Evolutionary conservation across 2,113 vertebrate genomes (phyloP).

Genomic region (Hemichromis elongatus): DNA sequence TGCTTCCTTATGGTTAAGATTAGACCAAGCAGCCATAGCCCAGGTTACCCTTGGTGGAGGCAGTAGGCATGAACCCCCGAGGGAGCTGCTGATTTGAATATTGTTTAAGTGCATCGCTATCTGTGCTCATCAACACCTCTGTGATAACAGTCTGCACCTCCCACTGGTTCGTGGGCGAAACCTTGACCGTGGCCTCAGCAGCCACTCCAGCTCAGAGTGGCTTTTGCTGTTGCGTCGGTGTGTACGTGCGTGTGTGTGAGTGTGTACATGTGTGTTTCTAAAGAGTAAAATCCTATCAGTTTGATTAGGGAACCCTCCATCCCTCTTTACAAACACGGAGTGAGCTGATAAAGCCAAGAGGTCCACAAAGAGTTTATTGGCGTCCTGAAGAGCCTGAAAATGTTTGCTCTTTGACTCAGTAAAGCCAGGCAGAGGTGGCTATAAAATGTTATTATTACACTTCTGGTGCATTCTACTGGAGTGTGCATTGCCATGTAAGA

Average conservation of each 20-base stretch:
- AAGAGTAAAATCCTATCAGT: slow-evolving; percentile 24
- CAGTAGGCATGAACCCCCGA: neutral
- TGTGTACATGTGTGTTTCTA: neutral
- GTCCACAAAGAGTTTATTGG: slow-evolving; percentile 52
- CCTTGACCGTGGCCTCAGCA: slow-evolving; percentile 33
- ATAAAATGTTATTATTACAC: neutral
- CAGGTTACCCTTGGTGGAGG: neutral
- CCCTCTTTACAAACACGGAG: slow-evolving; percentile 71
- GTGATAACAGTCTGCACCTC: neutral
- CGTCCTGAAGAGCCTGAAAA: slow-evolving; percentile 18
- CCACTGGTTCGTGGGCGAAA: neutral
- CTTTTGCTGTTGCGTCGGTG: neutral
- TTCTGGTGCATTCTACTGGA: neutral
- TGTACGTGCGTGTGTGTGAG: neutral
- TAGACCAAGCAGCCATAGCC: fast-evolving
- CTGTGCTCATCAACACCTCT: neutral
- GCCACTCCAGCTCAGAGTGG: neutral
- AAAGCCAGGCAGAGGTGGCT: neutral
- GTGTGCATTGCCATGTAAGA: neutral
- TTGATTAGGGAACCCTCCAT: slow-evolving; percentile 52
- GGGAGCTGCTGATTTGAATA: neutral
- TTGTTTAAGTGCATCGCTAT: neutral
- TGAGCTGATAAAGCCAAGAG: slow-evolving; percentile 57
- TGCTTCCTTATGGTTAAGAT: neutral
- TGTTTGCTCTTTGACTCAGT: slow-evolving; percentile 55